phyloP scores from a whole-genome alignment of 2,113 vertebrate species.

The Chaetodon trifascialis region DNA sequence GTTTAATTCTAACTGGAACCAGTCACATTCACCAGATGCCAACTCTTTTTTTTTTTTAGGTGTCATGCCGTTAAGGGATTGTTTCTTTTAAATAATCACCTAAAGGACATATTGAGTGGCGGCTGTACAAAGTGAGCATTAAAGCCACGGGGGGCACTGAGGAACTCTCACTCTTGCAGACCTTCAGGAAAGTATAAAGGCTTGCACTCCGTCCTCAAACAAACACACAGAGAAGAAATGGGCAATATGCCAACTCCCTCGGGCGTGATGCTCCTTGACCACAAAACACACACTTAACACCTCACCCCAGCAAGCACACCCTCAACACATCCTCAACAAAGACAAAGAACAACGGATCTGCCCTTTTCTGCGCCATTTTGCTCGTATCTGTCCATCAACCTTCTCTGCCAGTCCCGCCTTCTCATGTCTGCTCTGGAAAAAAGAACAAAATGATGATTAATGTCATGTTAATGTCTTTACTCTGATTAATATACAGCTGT shows the following conservation, averaged over 20 bases:
- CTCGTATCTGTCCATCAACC: constrained; percentile 31
- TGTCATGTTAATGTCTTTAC: constrained; percentile 90
- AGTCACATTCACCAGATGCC: neutral
- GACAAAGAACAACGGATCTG: constrained; percentile 40
- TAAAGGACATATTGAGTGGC: neutral
- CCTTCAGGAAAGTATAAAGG: constrained; percentile 12
- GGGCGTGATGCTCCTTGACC: constrained; percentile 52
- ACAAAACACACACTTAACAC: constrained; percentile 68
- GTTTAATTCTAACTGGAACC: neutral
- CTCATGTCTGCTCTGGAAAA: constrained; percentile 66
- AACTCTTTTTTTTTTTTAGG: neutral
- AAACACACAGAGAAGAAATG: constrained; percentile 6
- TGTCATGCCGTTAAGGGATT: neutral
- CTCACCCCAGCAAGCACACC: constrained; percentile 77
- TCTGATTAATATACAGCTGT: constrained; percentile 92
- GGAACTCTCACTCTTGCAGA: neutral
- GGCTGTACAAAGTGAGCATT: neutral
- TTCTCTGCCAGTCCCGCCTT: constrained; percentile 19
- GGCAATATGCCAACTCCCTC: constrained; percentile 50
- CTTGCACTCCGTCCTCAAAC: neutral
- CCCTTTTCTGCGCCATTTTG: neutral
- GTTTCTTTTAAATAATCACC: neutral
- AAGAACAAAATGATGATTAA: constrained; percentile 92
- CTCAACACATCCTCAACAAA: constrained; percentile 53
- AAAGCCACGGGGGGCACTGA: neutral